Conservation (phyloP, 2,113 vertebrate genomes). For the Festucalex cinctus region DNA sequence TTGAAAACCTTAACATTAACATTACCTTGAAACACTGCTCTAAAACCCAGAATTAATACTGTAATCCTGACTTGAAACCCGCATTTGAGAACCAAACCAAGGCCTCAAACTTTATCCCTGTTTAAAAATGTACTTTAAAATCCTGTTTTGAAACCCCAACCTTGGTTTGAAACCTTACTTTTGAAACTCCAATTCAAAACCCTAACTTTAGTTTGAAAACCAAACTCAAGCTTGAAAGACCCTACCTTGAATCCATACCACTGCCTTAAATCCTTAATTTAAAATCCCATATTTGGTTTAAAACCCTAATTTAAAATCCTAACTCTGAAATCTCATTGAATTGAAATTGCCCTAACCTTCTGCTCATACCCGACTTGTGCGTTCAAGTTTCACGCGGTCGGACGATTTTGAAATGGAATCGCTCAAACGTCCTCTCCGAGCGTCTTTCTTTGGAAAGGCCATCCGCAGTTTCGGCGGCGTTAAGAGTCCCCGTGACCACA, state of each 20-base stretch:
- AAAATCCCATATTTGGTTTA: not conserved
- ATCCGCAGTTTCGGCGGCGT: conserved; percentile 23
- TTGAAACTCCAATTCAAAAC: too few relatives aligned
- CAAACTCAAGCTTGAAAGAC: too few relatives aligned
- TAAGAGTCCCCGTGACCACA: conserved; percentile 26
- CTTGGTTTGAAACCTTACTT: too few relatives aligned
- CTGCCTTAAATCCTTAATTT: too few relatives aligned
- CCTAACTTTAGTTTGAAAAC: too few relatives aligned
- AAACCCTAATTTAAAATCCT: not conserved
- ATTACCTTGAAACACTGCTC: too few relatives aligned
- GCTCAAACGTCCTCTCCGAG: conserved; percentile 26
- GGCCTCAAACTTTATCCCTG: too few relatives aligned
- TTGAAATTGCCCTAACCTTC: not conserved
- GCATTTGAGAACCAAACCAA: not conserved
- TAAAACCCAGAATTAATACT: too few relatives aligned
- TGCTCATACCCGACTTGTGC: conserved; percentile 17
- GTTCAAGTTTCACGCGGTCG: conserved; percentile 24
- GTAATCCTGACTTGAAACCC: too few relatives aligned
- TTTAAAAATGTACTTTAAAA: not conserved
- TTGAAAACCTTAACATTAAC: not conserved
- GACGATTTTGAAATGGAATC: conserved; percentile 28
- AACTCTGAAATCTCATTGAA: too few relatives aligned
- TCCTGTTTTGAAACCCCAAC: too few relatives aligned
- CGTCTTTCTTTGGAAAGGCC: conserved; percentile 25
- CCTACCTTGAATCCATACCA: too few relatives aligned